Base-by-base conservation (phyloP, 2,888 invertebrate species). In the Chrysomela aeneicollis region DNA sequence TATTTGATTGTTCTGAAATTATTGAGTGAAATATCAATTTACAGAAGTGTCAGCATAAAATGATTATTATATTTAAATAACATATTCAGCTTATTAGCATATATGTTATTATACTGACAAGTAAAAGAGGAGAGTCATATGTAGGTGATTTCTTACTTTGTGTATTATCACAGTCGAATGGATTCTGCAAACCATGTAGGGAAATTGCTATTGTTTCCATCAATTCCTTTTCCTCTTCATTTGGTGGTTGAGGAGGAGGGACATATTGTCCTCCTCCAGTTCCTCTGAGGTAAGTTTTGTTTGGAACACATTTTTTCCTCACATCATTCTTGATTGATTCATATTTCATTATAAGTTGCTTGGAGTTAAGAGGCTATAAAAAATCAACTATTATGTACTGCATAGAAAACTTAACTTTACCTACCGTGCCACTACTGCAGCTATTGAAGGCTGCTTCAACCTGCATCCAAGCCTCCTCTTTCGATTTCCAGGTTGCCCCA, bases 401-500 rank as follows among this genome's bases (percentile, higher is more conserved):
- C n/a, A n/a, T n/a, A n/a, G n/a, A n/a, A n/a, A n/a, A n/a, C 10
- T 35, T 1, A 5, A 35, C 9, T 2, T 35, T 35, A 9, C 32
- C 10, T 35, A 35, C 32, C 2, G 26, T 26, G 26, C 26, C 26
- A 26, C 26, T 26, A 26, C 26, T 26, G 26, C 26, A 26, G 26
- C 26, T 26, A 26, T 26, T 26, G 26, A 3, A 26, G 26, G 26
- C 26, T 26, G 26, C 26, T 26, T 26, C 26, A 26, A 26, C 26
- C 26, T 26, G 26, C 26, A 26, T 26, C 26, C 6, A 26, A 26
- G 26, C 26, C 26, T 6, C 26, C 26, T 26, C 59, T 54, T 59
- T 66, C 37, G 37, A 46, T 59, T 58, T 54, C 30, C 35, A 10
- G 50, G 30, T 35, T 46, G 58, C 47, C 26, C 18, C 17, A 30